A percentile compares a stretch with the other conserved stretches of the same genome.
phyloP scores from a whole-genome alignment of 2,113 vertebrate genomes.

The Gulo gulo region DNA sequence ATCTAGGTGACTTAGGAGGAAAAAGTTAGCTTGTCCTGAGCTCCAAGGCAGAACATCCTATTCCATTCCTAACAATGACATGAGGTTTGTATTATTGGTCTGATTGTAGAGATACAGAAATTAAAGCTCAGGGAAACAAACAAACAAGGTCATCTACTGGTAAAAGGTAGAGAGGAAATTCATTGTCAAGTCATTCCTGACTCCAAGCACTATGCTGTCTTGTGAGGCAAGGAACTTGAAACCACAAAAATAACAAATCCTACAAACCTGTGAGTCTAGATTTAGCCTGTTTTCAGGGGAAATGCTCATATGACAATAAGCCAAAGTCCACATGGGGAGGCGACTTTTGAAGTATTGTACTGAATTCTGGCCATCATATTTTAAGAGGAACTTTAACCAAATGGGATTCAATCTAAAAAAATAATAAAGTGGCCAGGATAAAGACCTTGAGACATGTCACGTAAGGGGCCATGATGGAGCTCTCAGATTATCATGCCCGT shows the following conservation, averaged over 20 bases:
- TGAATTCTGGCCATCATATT: not conserved
- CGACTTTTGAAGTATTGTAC: not conserved
- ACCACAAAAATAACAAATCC: not conserved
- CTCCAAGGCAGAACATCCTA: not conserved
- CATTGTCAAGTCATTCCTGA: not conserved
- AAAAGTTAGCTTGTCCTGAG: not conserved
- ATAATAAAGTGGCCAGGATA: not conserved
- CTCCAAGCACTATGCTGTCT: not conserved
- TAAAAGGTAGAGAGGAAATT: not conserved
- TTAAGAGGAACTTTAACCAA: constrained; percentile 3
- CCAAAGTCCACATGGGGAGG: not conserved
- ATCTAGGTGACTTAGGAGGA: not conserved
- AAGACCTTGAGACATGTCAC: not conserved
- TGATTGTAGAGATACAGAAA: not conserved
- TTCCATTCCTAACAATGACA: not conserved
- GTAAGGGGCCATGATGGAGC: not conserved
- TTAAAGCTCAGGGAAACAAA: not conserved
- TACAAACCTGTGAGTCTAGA: not conserved
- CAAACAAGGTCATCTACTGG: not conserved
- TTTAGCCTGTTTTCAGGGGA: not conserved
- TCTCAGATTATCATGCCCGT: not conserved
- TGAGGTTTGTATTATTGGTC: not conserved
- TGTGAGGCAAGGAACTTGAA: not conserved
- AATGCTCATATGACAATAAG: not conserved
- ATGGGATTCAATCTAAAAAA: not conserved